These are phyloP conservation scores for Drosophila sechellia DNA, from an alignment of 1,140 invertebrate genomes.

Conservation along the genomic window DNA sequence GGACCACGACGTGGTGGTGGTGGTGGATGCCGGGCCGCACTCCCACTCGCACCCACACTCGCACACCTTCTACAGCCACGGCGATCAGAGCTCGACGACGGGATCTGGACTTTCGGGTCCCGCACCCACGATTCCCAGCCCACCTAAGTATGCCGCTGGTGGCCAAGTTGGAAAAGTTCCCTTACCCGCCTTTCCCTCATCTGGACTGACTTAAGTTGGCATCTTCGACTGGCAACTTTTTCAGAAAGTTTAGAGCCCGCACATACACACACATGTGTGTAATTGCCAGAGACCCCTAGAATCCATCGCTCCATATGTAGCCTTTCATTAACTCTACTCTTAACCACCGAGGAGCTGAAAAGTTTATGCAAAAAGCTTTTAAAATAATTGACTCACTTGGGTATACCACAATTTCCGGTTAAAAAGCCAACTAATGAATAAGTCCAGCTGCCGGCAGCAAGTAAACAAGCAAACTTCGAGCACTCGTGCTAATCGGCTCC, in stretches of 20 bases:
- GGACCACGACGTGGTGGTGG: slow-evolving; percentile 73
- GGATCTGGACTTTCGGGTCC: slow-evolving; percentile 36
- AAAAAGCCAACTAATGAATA: slow-evolving; percentile 77
- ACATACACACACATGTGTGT: slow-evolving; percentile 12
- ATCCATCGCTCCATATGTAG: not conserved
- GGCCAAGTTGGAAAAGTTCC: slow-evolving; percentile 37
- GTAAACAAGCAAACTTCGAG: slow-evolving; percentile 7
- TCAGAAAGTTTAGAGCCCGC: slow-evolving; percentile 34
- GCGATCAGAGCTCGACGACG: slow-evolving; percentile 50
- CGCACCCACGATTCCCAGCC: slow-evolving; percentile 40
- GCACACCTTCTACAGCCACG: slow-evolving; percentile 68
- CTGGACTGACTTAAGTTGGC: slow-evolving; percentile 32
- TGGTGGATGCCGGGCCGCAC: slow-evolving; percentile 68
- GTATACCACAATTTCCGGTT: slow-evolving; percentile 80
- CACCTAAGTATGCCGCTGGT: slow-evolving; percentile 57
- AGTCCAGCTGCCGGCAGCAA: slow-evolving; percentile 33
- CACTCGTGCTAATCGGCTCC: slow-evolving; percentile 16
- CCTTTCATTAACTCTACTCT: slow-evolving; percentile 67
- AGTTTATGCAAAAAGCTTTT: slow-evolving; percentile 80
- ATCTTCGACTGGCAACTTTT: slow-evolving; percentile 52
- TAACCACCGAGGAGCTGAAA: slow-evolving; percentile 63
- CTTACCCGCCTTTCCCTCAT: not conserved
- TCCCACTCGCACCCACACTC: slow-evolving; percentile 51
- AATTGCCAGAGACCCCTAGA: slow-evolving; percentile 6
- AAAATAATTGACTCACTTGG: slow-evolving; percentile 83